These are phyloP conservation scores for Austrofundulus limnaeus DNA, from an alignment of 2,113 vertebrate genomes.

Conservation along the genomic window DNA sequence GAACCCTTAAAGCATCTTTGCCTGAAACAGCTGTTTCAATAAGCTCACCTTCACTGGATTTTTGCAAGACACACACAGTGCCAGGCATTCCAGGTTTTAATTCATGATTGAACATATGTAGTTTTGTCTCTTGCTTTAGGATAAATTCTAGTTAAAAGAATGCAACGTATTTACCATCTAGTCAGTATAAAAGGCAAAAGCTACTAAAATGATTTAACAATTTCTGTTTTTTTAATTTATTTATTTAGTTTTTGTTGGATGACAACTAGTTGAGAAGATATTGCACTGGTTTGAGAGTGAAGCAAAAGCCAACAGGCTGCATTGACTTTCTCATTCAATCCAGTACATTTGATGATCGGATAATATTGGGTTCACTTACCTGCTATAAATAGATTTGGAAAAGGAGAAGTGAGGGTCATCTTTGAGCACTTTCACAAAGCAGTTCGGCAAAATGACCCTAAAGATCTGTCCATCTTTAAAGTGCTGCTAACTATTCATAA, in stretches of 20 bases:
- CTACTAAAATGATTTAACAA: background rate
- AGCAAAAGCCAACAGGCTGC: constrained; percentile 46
- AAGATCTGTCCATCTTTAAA: too few relatives aligned
- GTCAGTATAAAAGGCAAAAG: constrained; percentile 28
- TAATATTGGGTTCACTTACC: constrained; percentile 66
- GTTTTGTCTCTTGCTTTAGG: background rate
- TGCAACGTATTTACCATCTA: constrained; percentile 49
- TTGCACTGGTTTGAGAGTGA: constrained; percentile 61
- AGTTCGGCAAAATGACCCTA: too few relatives aligned
- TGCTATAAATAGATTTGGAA: background rate
- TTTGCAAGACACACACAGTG: background rate
- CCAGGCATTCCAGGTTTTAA: constrained; percentile 53
- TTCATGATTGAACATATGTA: constrained; percentile 27
- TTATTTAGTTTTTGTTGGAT: constrained; percentile 41
- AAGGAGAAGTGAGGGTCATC: background rate
- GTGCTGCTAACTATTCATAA: too few relatives aligned
- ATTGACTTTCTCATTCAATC: constrained; percentile 48
- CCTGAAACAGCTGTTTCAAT: constrained; percentile 4
- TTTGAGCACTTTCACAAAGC: background rate
- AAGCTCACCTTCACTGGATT: constrained; percentile 29
- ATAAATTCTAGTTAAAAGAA: constrained; percentile 31
- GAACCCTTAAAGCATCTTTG: constrained; percentile 22
- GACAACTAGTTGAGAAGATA: constrained; percentile 71
- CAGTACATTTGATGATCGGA: constrained; percentile 30
- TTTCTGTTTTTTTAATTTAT: constrained; percentile 1